A percentile compares a stretch with the other conserved stretches of the same genome.
phyloP scores from a whole-genome alignment of 2,113 vertebrate species.

The Chinchilla lanigera region DNA sequence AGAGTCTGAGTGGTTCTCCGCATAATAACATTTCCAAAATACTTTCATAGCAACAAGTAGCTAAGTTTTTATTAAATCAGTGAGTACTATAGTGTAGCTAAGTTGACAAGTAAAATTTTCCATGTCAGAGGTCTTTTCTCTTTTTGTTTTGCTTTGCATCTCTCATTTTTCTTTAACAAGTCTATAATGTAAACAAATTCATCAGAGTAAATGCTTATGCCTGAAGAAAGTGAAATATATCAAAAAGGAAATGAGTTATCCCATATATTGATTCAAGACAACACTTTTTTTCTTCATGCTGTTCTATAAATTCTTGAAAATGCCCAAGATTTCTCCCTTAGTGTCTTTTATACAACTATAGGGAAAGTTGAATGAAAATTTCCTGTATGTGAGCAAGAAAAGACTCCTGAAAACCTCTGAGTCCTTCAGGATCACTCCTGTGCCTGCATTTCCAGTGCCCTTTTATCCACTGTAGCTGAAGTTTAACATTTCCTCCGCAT shows the following conservation, averaged over 20 bases:
- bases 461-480: background rate
- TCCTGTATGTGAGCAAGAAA: background rate
- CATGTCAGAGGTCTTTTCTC: background rate
- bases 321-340: background rate
- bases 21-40: background rate
- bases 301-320: slow-evolving; percentile 7
- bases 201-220: background rate
- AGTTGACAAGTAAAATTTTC: background rate
- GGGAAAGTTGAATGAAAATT: background rate
- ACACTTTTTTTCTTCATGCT: slow-evolving; percentile 21
- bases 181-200: background rate
- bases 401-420: background rate
- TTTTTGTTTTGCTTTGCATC: background rate
- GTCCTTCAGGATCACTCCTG: background rate
- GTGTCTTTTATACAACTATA: background rate
- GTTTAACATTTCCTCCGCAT: background rate
- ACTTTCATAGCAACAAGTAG: background rate
- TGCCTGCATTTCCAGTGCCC: background rate
- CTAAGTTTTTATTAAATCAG: background rate
- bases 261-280: background rate
- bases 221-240: background rate
- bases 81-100: background rate
- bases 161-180: background rate
- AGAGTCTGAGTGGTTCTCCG: too few relatives aligned
- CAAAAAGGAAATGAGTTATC: background rate